These are phyloP conservation scores for Cacajao melanocephalus DNA, from an alignment of 2,797 vertebrate genomes.

Conservation along the genomic window DNA sequence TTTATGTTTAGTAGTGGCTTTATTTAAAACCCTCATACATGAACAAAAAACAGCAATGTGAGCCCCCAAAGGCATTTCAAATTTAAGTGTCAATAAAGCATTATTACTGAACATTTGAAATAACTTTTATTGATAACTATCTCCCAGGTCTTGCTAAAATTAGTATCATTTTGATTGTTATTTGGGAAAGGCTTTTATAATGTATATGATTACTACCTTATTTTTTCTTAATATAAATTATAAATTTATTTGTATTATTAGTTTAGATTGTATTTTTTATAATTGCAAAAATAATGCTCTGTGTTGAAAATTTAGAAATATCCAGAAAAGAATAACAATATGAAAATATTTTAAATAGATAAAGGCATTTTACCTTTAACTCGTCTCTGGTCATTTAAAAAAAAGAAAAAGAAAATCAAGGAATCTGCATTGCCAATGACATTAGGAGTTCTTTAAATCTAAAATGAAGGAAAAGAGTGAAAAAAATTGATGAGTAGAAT, in stretches of 20 bases:
- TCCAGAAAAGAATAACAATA: background rate
- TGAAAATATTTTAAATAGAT: constrained; percentile 9
- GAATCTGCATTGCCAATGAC: background rate
- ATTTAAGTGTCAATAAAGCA: background rate
- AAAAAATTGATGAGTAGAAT: background rate
- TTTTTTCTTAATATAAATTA: background rate
- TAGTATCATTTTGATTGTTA: background rate
- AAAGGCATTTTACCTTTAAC: background rate
- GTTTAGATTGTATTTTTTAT: background rate
- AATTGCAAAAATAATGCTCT: background rate
- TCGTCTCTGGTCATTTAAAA: background rate
- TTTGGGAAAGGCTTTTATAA: constrained; percentile 7
- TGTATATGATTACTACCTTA: background rate
- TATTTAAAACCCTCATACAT: background rate
- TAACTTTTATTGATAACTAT: constrained; percentile 25
- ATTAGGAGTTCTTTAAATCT: background rate
- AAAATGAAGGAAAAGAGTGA: background rate
- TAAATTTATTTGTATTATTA: background rate
- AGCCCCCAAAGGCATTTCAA: background rate
- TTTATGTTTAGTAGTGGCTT: constrained; percentile 5
- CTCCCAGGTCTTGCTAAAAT: background rate
- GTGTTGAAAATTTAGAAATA: constrained; percentile 13
- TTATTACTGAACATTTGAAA: constrained; percentile 30
- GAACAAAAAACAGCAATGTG: background rate
- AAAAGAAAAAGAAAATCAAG: background rate